A percentile compares a stretch with the other conserved stretches of the same genome.
phyloP scores from a whole-genome alignment of 2,888 invertebrate genomes.

The Lasioglossum figueresi region DNA sequence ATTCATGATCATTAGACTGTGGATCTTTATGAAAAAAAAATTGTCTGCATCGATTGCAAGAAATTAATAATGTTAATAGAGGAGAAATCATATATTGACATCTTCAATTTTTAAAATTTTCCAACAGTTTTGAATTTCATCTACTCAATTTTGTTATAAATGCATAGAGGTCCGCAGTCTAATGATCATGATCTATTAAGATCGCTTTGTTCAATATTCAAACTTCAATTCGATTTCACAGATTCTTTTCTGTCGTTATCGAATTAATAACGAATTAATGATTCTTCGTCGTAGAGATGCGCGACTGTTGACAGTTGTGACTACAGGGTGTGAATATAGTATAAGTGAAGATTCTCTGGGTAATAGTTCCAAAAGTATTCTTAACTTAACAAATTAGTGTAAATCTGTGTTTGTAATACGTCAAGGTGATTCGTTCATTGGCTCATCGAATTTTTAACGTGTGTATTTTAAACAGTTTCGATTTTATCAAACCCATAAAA shows the following conservation, averaged over 20 bases:
- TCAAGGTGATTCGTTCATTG: background rate
- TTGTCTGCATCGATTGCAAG: no score
- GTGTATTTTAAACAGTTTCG: background rate
- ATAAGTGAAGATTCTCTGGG: background rate
- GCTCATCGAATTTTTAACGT: background rate
- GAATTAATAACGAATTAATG: conserved; percentile 44
- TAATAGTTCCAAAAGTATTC: background rate
- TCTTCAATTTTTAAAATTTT: no score
- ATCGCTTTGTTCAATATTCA: background rate
- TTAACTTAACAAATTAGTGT: background rate
- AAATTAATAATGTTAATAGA: no score
- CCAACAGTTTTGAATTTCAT: no score
- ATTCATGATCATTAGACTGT: no score
- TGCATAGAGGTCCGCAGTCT: no score
- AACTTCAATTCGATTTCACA: background rate
- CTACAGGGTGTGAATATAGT: conserved; percentile 32
- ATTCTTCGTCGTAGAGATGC: conserved; percentile 59
- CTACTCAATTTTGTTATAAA: no score
- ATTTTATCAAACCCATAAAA: conserved; percentile 1
- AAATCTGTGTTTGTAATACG: background rate
- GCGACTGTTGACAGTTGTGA: conserved; percentile 71
- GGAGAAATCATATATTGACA: no score
- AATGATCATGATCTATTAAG: no score
- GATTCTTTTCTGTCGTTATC: conserved; percentile 3
- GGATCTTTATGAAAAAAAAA: no score